Base-by-base conservation (phyloP, 2,888 invertebrate genomes). In the Aspidiotus destructor region DNA sequence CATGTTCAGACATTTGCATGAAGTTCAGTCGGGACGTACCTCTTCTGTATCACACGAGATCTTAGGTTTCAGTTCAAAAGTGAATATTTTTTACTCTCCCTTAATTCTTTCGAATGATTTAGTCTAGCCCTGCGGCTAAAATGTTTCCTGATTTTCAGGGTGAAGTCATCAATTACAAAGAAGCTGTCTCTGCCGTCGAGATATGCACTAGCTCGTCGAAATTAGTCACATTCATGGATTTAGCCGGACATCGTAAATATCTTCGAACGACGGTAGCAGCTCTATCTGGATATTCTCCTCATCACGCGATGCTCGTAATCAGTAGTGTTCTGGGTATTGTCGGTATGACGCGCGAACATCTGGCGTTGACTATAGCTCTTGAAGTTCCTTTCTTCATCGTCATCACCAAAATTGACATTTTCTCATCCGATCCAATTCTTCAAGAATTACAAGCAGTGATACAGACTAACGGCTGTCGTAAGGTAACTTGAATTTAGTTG, bases 1-100 rank as follows among this genome's bases (percentile, higher is more conserved):
- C 79, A 90, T 99, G 85, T 93, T 99, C 78, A 79, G 91, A 5
- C 90, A 98, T 75, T 81, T 93, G 72, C 99, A 99, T 78, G 99
- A 99, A 78, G 92, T 99, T 68, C 88, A 89, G 77, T 86, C 88
- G 15, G 97, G 97, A 0, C 82, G 95, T 71, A 98, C 97, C 0
- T 95, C 94, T 0, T 95, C 94, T 7, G 90, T 97, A 75, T 93
- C 93, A 72, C 94, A 95, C 76, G 96, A 97, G 80, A 93, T 98
- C 73, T 83, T 99, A 8, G 99, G 98, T 9, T 99, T 99, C 77
- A 92, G 95, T 78, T 84, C 85, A 1, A 81, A 86, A 81, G 86
- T 81, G 71, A 71, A 65, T 8, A 16, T 52, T 63, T 42, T 54
- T 11, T 16, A 10, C 2, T 10, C 55, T 55, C 17, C 1, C 48